Evolutionary conservation across 2,113 vertebrate genomes (phyloP).

Genomic region (Thunnus thynnus): DNA sequence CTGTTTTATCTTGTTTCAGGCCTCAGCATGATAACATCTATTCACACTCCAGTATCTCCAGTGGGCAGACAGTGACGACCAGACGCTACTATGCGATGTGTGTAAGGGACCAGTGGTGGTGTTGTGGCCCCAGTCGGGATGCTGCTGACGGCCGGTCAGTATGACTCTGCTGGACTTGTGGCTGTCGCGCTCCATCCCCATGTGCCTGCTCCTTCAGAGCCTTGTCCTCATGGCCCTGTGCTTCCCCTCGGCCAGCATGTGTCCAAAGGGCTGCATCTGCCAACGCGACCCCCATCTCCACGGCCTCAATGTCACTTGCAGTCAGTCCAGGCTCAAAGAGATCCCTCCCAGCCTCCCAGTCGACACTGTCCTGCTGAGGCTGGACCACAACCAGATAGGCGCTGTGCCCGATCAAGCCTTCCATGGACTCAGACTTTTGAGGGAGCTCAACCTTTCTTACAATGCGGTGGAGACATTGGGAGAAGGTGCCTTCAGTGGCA

Average conservation of each 20-base stretch:
- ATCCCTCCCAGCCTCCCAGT: conserved; percentile 95
- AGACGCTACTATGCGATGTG: conserved; percentile 66
- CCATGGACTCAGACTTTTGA: conserved; percentile 92
- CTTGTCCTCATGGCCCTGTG: conserved; percentile 99
- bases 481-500: conserved; percentile 94
- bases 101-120: conserved; percentile 67
- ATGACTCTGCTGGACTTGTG: conserved; percentile 99
- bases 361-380: conserved; percentile 92
- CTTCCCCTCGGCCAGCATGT: conserved; percentile 99
- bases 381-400: conserved; percentile 98
- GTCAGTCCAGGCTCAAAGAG: conserved; percentile 96
- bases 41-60: conserved; percentile 18
- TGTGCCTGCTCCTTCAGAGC: conserved; percentile 98
- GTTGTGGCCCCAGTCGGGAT: conserved; percentile 89
- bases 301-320: conserved; percentile 96
- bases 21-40: conserved; percentile 57
- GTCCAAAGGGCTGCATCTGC: conserved; percentile 96
- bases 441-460: conserved; percentile 98
- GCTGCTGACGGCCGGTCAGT: conserved; percentile 91
- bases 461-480: conserved; percentile 96
- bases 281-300: conserved; percentile 88
- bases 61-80: conserved; percentile 48
- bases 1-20: conserved; percentile 69
- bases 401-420: conserved; percentile 96
- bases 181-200: conserved; percentile 97